Percentiles rank a stretch among this genome's conserved stretches.
Conservation (phyloP, 2,888 invertebrate genomes). For the Choreutis nemorana region DNA sequence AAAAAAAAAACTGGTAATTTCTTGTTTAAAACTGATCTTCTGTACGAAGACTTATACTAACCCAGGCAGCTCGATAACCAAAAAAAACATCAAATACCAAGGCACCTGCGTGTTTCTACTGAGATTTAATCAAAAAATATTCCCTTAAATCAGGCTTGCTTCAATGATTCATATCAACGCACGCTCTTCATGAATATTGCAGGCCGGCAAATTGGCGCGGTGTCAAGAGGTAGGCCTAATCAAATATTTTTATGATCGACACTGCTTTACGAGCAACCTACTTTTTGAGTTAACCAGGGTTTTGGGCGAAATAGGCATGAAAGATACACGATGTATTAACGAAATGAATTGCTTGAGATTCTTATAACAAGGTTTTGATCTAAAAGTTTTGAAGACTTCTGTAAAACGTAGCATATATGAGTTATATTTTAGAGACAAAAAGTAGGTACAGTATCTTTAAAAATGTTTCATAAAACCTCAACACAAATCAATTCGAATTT, state of each 20-base stretch:
- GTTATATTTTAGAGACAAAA: too few species aligned
- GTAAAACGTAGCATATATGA: too few species aligned
- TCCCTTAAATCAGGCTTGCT: conserved; percentile 20
- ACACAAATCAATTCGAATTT: too few species aligned
- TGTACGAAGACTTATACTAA: too few species aligned
- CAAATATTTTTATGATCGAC: conserved; percentile 66
- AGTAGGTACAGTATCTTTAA: too few species aligned
- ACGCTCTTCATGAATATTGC: conserved; percentile 46
- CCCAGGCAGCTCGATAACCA: too few species aligned
- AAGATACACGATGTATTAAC: neutral
- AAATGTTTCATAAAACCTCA: too few species aligned
- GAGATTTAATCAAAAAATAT: too few species aligned
- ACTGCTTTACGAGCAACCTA: conserved; percentile 50
- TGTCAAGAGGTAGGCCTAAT: conserved; percentile 47
- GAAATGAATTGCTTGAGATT: neutral
- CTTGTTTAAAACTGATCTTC: too few species aligned
- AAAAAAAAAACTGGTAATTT: too few species aligned
- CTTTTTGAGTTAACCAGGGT: conserved; percentile 33
- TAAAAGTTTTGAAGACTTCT: neutral
- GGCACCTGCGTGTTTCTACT: too few species aligned
- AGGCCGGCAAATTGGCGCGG: conserved; percentile 42
- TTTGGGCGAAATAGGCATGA: conserved; percentile 13
- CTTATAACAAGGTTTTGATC: neutral
- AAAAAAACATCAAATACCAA: too few species aligned
- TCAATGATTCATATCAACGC: conserved; percentile 19